Evolutionary conservation across 2,797 vertebrate species (phyloP), one percentile per base, ranked within the genome.

Genomic region (Anas bernieri): DNA sequence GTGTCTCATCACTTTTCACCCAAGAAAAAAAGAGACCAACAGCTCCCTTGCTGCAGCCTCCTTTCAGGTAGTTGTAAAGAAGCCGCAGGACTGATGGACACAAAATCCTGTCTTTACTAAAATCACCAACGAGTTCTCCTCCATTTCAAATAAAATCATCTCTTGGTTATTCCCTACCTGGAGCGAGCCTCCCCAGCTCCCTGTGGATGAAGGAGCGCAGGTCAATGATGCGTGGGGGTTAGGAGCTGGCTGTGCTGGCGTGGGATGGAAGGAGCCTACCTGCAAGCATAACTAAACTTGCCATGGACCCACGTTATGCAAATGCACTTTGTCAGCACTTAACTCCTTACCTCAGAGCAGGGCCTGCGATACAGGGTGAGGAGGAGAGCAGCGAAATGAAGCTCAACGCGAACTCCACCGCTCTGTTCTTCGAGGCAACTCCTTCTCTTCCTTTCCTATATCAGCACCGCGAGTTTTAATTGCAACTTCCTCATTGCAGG

Each of bases 221-320:
- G 30, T 14, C 25, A 74, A 25, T 1, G 0, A 18, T 1, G 13
- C 1, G 0, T 12, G 18, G 21, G 46, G 26, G 5, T 33, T 31
- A 28, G 33, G 41, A 35, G 55, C 28, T 37, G 41, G 26, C 37
- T 18, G 8, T 35, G 61, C 66, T n/a, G 33, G 43, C 9, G 25
- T 23, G 9, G 20, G 25, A 18, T 54, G 20, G 18, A 58, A 66
- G 35, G 45, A 83, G 46, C 11, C 52, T 74, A 28, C 52, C 63
- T 56, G 17, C 9, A 25, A 45, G 22, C 17, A 82, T 48, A 69
- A 33, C 39, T 28, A 48, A 45, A 5, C 37, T 63, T 35, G 45
- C 14, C 17, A 4, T 43, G 75, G 61, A 59, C 61, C 64, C 33
- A 55, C 12, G 7, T 15, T 7, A 4, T 5, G 68, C 72, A 77